These are phyloP conservation scores for Corvus moneduloides DNA, from an alignment of 2,113 vertebrate genomes.

Conservation along the genomic window DNA sequence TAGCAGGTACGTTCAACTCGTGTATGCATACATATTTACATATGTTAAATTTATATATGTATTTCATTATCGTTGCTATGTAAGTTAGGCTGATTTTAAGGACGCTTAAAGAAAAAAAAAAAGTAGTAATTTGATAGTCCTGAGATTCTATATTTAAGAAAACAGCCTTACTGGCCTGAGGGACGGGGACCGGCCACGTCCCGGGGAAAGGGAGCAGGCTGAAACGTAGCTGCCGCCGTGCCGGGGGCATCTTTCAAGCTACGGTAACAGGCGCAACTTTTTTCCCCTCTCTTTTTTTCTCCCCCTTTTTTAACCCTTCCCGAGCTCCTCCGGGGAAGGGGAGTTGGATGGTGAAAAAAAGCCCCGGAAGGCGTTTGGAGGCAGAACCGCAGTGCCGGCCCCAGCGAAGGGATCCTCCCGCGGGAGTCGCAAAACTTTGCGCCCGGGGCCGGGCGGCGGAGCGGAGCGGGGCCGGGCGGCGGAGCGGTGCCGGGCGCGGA, in stretches of 20 bases:
- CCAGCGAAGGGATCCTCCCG: neutral
- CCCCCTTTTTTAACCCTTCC: neutral
- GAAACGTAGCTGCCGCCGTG: neutral
- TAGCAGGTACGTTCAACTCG: conserved; percentile 77
- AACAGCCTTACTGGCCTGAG: neutral
- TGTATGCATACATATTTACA: conserved; percentile 11
- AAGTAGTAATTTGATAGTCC: neutral
- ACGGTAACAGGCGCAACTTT: neutral
- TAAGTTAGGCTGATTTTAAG: neutral
- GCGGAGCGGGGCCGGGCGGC: neutral
- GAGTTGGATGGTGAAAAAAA: neutral
- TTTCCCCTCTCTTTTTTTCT: neutral
- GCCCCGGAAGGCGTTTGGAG: neutral
- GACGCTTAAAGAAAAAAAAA: neutral
- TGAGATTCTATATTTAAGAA: neutral
- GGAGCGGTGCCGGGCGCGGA: neutral
- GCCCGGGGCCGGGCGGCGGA: neutral
- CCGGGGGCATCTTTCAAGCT: neutral
- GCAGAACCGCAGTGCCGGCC: neutral
- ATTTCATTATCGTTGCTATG: neutral
- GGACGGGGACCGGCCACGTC: neutral
- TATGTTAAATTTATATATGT: conserved; percentile 31
- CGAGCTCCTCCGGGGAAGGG: neutral
- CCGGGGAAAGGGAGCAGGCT: neutral
- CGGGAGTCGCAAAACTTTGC: neutral